A percentile compares a stretch with the other conserved stretches of the same genome.
These are phyloP conservation scores for Tetropium fuscum DNA, from an alignment of 2,888 invertebrate species.

Conservation along the genomic window DNA sequence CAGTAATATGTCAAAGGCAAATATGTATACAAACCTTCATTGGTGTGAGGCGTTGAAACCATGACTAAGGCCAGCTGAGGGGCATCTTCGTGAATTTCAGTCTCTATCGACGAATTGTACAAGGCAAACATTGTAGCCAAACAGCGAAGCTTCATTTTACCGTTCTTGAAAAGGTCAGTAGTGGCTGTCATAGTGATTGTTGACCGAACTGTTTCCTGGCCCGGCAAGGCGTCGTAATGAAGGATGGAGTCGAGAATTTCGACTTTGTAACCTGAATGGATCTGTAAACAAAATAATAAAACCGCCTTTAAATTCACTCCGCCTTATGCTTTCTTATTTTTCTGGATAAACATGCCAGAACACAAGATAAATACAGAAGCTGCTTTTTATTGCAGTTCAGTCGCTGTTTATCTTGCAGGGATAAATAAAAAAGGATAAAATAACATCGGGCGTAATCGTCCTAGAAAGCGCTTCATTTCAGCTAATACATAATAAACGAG, in stretches of 20 bases:
- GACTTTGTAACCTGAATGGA: slow-evolving; percentile 43
- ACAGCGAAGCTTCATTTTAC: slow-evolving; percentile 61
- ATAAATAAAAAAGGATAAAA: slow-evolving; percentile 2
- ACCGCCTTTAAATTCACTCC: slow-evolving; percentile 22
- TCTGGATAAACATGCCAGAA: slow-evolving; percentile 18
- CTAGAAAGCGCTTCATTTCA: background rate
- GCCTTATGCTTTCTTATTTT: slow-evolving; percentile 16
- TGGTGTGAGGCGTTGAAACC: slow-evolving; percentile 58
- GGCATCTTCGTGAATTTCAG: slow-evolving; percentile 60
- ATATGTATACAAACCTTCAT: slow-evolving; percentile 51
- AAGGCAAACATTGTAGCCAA: slow-evolving; percentile 61
- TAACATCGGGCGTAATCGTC: background rate
- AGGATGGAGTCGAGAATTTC: slow-evolving; percentile 55
- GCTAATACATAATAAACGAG: background rate
- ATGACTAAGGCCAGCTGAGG: slow-evolving; percentile 61
- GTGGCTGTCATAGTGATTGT: slow-evolving; percentile 58
- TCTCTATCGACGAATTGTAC: slow-evolving; percentile 57
- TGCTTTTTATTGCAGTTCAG: slow-evolving; percentile 9
- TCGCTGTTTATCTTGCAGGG: background rate
- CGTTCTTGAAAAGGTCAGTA: slow-evolving; percentile 59
- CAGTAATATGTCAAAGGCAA: too few species aligned
- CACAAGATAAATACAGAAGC: slow-evolving; percentile 13
- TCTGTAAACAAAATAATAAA: slow-evolving; percentile 38
- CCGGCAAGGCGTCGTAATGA: slow-evolving; percentile 57
- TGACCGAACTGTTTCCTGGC: slow-evolving; percentile 58